Evolutionary conservation across 2,888 invertebrate species (phyloP).

Genomic region (Physocephala rufipes): DNA sequence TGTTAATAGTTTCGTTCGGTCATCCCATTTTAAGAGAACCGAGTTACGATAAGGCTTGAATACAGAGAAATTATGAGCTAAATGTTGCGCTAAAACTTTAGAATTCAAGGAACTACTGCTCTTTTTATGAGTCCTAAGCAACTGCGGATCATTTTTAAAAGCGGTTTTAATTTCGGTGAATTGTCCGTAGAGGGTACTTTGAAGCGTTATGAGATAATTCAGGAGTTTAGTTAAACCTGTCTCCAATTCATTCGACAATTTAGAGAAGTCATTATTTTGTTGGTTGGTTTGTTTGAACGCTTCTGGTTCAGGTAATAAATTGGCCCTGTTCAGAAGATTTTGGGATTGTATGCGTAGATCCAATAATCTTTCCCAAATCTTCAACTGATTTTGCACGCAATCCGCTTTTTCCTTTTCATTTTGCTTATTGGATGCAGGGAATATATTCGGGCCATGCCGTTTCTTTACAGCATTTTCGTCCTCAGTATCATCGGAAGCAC

Average conservation of each 20-base stretch:
- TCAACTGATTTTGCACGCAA: constrained; percentile 76
- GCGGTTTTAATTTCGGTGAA: constrained; percentile 75
- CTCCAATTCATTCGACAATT: constrained; percentile 68
- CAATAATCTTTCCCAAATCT: constrained; percentile 84
- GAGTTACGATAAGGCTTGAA: constrained; percentile 78
- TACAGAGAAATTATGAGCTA: constrained; percentile 70
- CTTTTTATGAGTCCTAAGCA: constrained; percentile 18
- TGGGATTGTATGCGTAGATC: constrained; percentile 90
- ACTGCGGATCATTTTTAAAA: constrained; percentile 57
- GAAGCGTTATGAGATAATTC: constrained; percentile 72
- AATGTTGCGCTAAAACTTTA: constrained; percentile 66
- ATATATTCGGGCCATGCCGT: constrained; percentile 47
- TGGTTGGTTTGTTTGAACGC: constrained; percentile 65
- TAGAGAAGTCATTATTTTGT: constrained; percentile 68
- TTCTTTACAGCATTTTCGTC: constrained; percentile 50
- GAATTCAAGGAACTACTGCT: constrained; percentile 32
- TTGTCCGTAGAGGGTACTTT: constrained; percentile 70
- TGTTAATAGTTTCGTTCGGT: constrained; percentile 82
- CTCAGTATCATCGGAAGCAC: constrained; percentile 6
- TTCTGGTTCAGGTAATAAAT: constrained; percentile 78
- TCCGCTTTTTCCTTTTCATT: constrained; percentile 72
- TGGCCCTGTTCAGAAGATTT: constrained; percentile 78
- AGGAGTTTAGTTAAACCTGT: constrained; percentile 71
- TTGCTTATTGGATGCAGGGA: constrained; percentile 63
- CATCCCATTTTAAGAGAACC: constrained; percentile 93